A percentile compares a stretch with the other conserved stretches of the same genome.
Evolutionary conservation across 2,113 vertebrate species (phyloP).

Genomic region (Phyllostomus discolor): DNA sequence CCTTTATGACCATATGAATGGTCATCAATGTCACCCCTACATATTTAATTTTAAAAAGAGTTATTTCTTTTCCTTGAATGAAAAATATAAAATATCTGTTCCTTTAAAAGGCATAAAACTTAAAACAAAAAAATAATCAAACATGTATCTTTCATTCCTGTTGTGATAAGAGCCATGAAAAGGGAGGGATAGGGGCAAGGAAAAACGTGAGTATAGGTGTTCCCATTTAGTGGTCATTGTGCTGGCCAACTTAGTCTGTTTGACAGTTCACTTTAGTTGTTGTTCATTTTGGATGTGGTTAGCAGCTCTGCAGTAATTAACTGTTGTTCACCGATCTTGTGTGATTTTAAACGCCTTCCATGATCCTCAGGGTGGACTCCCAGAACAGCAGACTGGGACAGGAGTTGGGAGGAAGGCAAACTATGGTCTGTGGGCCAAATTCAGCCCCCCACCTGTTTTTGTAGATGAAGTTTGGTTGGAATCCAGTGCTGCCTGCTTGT

Average conservation of each 20-base stretch:
- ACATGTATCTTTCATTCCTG: not conserved
- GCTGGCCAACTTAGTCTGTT: not conserved
- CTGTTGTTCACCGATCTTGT: not conserved
- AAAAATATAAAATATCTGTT: not conserved
- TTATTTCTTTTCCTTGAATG: not conserved
- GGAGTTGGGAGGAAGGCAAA: not conserved
- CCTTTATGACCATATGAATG: too few relatives aligned
- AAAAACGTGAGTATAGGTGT: not conserved
- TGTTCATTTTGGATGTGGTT: not conserved
- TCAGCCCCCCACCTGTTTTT: not conserved
- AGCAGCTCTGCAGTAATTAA: not conserved
- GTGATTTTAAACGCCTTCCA: not conserved
- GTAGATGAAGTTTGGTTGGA: not conserved
- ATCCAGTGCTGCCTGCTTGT: not conserved
- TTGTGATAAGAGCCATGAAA: not conserved
- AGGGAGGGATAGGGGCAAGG: not conserved
- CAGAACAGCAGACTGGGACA: not conserved
- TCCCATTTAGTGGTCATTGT: not conserved
- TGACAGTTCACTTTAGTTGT: not conserved
- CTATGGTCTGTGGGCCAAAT: not conserved
- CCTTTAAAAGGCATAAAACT: not conserved
- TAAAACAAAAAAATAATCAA: constrained; percentile 12
- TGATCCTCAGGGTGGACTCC: not conserved
- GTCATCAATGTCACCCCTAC: too few relatives aligned
- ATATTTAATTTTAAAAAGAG: not conserved